Evolutionary conservation across 2,113 vertebrate genomes (phyloP).

Genomic region (Rousettus leschenaultii): DNA sequence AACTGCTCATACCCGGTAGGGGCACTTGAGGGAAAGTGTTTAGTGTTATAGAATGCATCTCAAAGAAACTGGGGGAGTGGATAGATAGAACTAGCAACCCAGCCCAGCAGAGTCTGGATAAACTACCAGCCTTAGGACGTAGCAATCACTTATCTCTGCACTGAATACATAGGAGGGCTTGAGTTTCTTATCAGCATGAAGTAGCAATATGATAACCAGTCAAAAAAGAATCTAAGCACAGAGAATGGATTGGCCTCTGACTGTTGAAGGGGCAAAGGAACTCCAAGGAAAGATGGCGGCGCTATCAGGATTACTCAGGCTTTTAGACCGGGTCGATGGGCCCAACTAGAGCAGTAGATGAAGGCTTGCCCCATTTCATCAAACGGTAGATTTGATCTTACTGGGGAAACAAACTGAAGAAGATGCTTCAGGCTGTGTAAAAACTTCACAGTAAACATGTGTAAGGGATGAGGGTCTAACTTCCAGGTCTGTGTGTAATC

Average conservation of each 20-base stretch:
- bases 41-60: neutral
- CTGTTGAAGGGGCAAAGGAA: neutral
- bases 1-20: neutral
- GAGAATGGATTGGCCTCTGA: neutral
- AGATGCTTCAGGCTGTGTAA: neutral
- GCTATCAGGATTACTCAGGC: neutral
- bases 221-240: neutral
- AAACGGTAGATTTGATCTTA: neutral
- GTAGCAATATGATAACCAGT: neutral
- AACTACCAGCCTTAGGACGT: neutral
- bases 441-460: neutral
- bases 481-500: neutral
- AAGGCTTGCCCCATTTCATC: neutral
- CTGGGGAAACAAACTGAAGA: neutral
- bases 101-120: neutral
- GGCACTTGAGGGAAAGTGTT: neutral
- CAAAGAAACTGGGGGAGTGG: neutral
- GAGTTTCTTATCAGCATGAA: slow-evolving; percentile 4
- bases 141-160: neutral
- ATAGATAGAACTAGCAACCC: neutral
- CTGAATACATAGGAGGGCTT: neutral
- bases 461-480: neutral
- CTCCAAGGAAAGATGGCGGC: neutral
- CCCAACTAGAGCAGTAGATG: neutral
- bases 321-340: neutral